Conservation (phyloP, 2,797 vertebrate genomes). For the Fundulus diaphanus region DNA sequence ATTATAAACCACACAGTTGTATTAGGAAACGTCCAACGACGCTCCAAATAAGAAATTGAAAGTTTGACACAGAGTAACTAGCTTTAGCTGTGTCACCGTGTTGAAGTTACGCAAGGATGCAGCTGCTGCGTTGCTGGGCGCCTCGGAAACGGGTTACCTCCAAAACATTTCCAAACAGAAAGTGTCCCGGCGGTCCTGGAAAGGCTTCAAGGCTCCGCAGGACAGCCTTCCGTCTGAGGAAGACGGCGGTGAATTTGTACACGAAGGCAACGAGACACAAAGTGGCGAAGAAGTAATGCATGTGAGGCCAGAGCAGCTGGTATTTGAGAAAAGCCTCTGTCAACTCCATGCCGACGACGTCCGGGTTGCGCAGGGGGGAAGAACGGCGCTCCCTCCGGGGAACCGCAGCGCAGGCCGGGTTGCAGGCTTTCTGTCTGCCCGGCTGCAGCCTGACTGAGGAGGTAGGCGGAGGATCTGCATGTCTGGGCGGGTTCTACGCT, state of each 20-base stretch:
- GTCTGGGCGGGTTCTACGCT: not conserved
- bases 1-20: no score
- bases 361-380: fast-evolving
- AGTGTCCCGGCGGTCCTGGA: constrained; percentile 71
- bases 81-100: no score
- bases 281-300: constrained; percentile 47
- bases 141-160: constrained; percentile 54
- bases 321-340: not conserved
- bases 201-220: constrained; percentile 41
- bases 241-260: constrained; percentile 30
- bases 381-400: not conserved
- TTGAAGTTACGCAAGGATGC: no score
- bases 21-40: not conserved
- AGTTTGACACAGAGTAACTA: not conserved
- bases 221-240: constrained; percentile 24
- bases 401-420: not conserved
- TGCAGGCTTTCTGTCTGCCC: not conserved
- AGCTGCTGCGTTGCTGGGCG: not conserved
- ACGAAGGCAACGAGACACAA: constrained; percentile 43
- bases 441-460: no score
- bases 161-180: constrained; percentile 72
- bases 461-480: not conserved
- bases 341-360: constrained; percentile 38
- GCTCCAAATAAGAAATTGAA: not conserved
- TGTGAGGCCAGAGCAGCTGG: not conserved